Conservation (phyloP, 2,888 invertebrate genomes). For the Allophyes oxyacanthae region DNA sequence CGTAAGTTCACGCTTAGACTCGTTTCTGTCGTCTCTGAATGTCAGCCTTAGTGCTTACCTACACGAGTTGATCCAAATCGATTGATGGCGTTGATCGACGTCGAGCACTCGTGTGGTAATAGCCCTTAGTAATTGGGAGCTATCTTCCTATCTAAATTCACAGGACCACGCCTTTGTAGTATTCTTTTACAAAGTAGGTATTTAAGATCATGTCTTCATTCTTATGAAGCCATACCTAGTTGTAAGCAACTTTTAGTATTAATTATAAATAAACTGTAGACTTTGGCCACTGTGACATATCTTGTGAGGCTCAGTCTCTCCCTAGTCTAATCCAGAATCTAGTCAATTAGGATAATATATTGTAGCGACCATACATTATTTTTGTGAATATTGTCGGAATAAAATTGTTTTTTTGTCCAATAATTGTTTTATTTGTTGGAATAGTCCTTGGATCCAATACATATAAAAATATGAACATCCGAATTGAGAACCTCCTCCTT, state of each 20-base stretch:
- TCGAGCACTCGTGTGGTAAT: no score
- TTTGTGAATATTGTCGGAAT: slow-evolving; percentile 71
- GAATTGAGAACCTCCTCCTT: no score
- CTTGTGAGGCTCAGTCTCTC: slow-evolving; percentile 62
- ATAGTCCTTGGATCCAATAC: no score
- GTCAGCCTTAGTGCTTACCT: no score
- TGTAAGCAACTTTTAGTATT: slow-evolving; percentile 21
- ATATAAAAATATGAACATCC: no score
- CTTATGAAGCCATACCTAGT: no score
- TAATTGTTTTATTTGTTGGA: slow-evolving; percentile 27
- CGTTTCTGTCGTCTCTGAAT: no score
- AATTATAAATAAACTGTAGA: slow-evolving; percentile 49
- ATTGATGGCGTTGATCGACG: no score
- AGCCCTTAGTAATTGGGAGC: not conserved
- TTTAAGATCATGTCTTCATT: slow-evolving; percentile 20
- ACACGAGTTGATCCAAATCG: no score
- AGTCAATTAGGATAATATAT: slow-evolving; percentile 77
- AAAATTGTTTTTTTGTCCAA: slow-evolving; percentile 54
- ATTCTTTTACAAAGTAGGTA: not conserved
- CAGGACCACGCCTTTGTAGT: not conserved
- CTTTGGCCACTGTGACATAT: slow-evolving; percentile 63
- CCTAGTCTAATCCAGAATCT: slow-evolving; percentile 61
- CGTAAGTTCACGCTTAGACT: no score
- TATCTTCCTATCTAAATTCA: not conserved
- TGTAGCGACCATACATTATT: slow-evolving; percentile 70